Conservation (phyloP, 2,888 invertebrate genomes). For the Sesia apiformis region DNA sequence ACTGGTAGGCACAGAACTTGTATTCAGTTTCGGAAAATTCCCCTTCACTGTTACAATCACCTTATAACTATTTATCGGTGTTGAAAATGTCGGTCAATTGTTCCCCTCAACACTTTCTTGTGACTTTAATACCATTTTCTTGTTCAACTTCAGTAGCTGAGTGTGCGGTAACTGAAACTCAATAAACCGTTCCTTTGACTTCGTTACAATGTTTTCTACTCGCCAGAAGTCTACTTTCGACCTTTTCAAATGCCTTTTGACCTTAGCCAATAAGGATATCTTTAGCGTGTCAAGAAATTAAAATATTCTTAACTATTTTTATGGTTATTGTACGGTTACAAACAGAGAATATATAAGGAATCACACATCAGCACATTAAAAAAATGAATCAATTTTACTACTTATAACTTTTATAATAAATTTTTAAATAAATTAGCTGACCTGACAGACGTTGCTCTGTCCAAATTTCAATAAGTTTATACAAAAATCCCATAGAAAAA, state of each 20-base stretch:
- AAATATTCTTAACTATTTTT: neutral
- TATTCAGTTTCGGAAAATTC: neutral
- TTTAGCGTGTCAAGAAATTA: neutral
- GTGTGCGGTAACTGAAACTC: constrained; percentile 11
- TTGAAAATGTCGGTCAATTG: neutral
- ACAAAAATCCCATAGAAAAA: too few relatives aligned
- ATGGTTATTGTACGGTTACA: too few relatives aligned
- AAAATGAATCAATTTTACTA: too few relatives aligned
- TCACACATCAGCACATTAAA: too few relatives aligned
- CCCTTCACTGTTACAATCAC: neutral
- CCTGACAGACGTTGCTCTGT: too few relatives aligned
- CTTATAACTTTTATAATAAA: too few relatives aligned
- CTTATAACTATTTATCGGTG: neutral
- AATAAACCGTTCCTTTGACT: constrained; percentile 12
- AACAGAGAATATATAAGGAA: too few relatives aligned
- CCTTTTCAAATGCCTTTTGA: neutral
- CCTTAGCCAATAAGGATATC: neutral
- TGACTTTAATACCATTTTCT: constrained; percentile 20
- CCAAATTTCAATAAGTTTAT: too few relatives aligned
- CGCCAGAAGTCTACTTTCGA: neutral
- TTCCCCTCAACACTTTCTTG: constrained; percentile 6
- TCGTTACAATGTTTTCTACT: constrained; percentile 13
- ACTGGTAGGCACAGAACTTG: neutral
- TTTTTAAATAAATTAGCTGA: too few relatives aligned
- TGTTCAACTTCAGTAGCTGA: constrained; percentile 6